These are phyloP conservation scores for Arenaria interpres DNA, from an alignment of 2,113 vertebrate species.

Conservation along the genomic window DNA sequence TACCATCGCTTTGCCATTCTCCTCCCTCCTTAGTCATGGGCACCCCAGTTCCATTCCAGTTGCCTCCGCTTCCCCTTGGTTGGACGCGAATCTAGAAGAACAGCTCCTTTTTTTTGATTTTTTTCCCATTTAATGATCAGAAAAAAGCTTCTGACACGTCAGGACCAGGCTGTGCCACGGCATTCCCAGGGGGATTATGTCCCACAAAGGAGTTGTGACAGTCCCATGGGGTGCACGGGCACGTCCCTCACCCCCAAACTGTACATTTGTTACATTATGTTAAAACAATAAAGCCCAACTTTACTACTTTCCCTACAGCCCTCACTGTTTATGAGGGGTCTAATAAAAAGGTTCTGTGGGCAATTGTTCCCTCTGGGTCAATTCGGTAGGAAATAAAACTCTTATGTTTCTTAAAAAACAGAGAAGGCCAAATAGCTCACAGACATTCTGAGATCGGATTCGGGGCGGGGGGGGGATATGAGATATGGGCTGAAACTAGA, in stretches of 20 bases:
- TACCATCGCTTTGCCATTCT: neutral
- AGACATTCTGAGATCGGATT: neutral
- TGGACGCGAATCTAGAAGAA: neutral
- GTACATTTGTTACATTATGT: neutral
- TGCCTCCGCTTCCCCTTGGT: neutral
- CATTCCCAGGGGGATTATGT: neutral
- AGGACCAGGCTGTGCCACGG: neutral
- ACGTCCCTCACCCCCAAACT: neutral
- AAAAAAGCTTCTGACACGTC: neutral
- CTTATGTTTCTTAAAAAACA: conserved; percentile 3
- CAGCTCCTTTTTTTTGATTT: neutral
- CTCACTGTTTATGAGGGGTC: conserved; percentile 72
- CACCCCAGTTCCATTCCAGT: neutral
- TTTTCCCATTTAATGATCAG: neutral
- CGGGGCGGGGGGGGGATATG: neutral
- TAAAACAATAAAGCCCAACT: conserved; percentile 40
- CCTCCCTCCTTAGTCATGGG: neutral
- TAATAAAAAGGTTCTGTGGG: conserved; percentile 78
- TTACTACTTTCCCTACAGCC: conserved; percentile 64
- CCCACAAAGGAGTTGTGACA: neutral
- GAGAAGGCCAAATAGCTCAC: neutral
- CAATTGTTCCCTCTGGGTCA: conserved; percentile 73
- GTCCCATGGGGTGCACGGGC: neutral
- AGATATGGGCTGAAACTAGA: neutral
- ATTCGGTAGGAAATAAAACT: conserved; percentile 70